Evolutionary conservation across 2,797 vertebrate genomes (phyloP).

Genomic region (Enteromius anoplus): DNA sequence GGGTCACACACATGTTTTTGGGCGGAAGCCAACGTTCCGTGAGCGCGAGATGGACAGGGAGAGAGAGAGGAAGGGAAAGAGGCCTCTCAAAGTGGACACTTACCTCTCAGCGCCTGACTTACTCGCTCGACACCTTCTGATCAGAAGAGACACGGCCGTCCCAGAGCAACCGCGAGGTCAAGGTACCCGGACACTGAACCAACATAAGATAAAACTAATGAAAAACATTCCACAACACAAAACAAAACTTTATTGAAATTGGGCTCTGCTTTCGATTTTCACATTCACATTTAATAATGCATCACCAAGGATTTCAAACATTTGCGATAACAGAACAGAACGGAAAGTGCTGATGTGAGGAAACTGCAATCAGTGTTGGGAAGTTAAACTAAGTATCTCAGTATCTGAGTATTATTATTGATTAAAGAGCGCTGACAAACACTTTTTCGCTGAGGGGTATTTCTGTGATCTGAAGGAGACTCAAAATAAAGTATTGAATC

Average conservation of each 20-base stretch:
- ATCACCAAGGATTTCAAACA: neutral
- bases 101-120: slow-evolving; percentile 90
- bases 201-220: neutral
- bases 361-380: neutral
- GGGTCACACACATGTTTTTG: slow-evolving; percentile 88
- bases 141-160: slow-evolving; percentile 79
- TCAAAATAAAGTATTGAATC: neutral
- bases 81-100: slow-evolving; percentile 87
- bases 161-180: slow-evolving; percentile 72
- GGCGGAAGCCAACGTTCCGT: slow-evolving; percentile 81
- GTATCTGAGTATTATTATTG: neutral
- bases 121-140: slow-evolving; percentile 84
- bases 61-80: slow-evolving; percentile 81
- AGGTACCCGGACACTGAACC: slow-evolving; percentile 67
- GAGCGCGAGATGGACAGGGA: slow-evolving; percentile 85
- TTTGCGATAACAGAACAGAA: neutral
- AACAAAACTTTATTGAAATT: neutral
- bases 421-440: neutral
- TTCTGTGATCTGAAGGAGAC: neutral
- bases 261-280: neutral
- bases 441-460: neutral
- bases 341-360: neutral
- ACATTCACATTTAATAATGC: neutral
- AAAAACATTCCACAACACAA: neutral
- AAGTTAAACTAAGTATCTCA: neutral